Conservation (phyloP, 2,797 vertebrate genomes). For the Argya squamiceps region DNA sequence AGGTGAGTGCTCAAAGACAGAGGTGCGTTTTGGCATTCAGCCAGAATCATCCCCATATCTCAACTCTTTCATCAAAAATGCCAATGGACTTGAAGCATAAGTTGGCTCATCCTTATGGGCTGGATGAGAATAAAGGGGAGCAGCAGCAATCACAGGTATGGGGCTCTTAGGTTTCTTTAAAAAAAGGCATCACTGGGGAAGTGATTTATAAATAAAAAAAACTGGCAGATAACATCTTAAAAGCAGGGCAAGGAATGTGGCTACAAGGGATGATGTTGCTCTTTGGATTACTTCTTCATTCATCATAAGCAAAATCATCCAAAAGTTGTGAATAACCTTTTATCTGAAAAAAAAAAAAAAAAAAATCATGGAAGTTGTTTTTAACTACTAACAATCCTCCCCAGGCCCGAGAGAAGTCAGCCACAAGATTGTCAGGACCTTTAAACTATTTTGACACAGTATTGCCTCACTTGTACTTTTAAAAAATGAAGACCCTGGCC, state of each 20-base stretch:
- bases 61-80: not conserved
- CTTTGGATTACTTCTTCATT: not conserved
- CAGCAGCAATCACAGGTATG: fast-evolving
- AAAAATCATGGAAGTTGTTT: not conserved
- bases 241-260: not conserved
- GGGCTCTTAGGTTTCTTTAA: not conserved
- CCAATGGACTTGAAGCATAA: fast-evolving
- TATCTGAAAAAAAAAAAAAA: not conserved
- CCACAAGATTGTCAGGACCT: not conserved
- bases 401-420: fast-evolving
- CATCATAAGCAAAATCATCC: not conserved
- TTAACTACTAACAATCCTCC: not conserved
- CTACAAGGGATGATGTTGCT: not conserved
- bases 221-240: not conserved
- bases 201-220: not conserved
- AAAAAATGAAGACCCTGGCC: not conserved
- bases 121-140: not conserved
- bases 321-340: not conserved
- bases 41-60: not conserved
- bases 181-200: not conserved
- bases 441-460: constrained; percentile 17
- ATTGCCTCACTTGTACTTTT: not conserved
- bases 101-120: fast-evolving
- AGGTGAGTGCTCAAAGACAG: not conserved
- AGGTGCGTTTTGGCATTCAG: not conserved